These are phyloP conservation scores for Dicerorhinus sumatrensis DNA, from an alignment of 2,113 vertebrate genomes.

Conservation along the genomic window DNA sequence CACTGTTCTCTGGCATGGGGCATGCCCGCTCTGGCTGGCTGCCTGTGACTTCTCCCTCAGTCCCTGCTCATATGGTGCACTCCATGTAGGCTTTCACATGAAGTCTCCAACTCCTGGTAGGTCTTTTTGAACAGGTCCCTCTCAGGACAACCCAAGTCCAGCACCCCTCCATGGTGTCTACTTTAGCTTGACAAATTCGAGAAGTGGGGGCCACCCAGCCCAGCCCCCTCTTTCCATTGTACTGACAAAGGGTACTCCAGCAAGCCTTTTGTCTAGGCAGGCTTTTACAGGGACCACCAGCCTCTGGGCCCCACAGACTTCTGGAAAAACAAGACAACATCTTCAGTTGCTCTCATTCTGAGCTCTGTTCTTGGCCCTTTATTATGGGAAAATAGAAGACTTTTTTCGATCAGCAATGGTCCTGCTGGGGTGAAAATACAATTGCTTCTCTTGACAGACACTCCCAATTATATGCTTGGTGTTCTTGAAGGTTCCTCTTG, in stretches of 20 bases:
- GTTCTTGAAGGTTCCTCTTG: background rate
- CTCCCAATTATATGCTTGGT: background rate
- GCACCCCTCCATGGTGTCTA: background rate
- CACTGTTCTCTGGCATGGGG: accelerated
- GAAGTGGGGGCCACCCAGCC: accelerated
- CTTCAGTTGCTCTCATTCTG: background rate
- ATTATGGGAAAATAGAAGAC: background rate
- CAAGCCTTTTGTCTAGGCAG: background rate
- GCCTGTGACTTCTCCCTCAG: background rate
- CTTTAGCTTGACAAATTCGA: background rate
- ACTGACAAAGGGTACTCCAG: background rate
- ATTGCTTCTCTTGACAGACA: background rate
- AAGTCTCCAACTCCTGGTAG: background rate
- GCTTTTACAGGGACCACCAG: background rate
- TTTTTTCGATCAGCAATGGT: background rate
- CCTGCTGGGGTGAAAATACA: accelerated
- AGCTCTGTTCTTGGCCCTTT: background rate
- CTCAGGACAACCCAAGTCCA: background rate
- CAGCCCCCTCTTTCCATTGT: background rate
- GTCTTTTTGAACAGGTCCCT: background rate
- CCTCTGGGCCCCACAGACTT: background rate
- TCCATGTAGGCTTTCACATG: accelerated
- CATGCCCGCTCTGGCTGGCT: accelerated
- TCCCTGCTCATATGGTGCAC: accelerated
- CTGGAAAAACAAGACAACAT: background rate